Evolutionary conservation across 2,888 invertebrate genomes (phyloP), one percentile per base, ranked within the genome.

Genomic region (Cinara cedri): DNA sequence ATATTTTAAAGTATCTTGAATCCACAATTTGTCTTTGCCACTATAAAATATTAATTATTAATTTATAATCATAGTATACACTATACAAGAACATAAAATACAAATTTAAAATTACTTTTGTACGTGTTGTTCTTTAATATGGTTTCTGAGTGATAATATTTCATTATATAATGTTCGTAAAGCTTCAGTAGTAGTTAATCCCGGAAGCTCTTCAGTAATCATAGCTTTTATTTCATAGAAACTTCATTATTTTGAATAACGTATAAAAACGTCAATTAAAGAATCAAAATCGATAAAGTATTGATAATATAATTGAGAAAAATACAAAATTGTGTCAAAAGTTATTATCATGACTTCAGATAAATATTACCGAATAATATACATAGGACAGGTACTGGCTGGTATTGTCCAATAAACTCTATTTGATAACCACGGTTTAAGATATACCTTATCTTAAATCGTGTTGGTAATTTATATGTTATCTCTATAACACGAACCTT

Each of bases 161-260:
- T 93, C 93, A 83, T 90, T 88, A 83, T 91, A 89, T 81, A 94
- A 87, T 84, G 89, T 90, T 82, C 88, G 87, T 80, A 94, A 85
- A 34, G 94, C 93, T 81, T 90, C 89, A 84, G 87, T 87, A 14
- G 93, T 93, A 63, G 90, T 88, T 83, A 91, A 87, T 26, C 93
- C 92, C 44, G 72, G 65, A 66, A 57, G 66, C 1, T 6, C 66
- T 66, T 76, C 62, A 3, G 19, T 44, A 66, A 21, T 16, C 76
- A 76, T 76, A 55, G 24, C 10, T 44, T 65, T 54, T 55, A 54
- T 65, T 65, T 24, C 13, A 66, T 42, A 55, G 19, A 3, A 63
- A 63, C 21, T 34, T 72, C 62, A 57, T 72, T 72, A 72, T 60
- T 60, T 72, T 72, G 4, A 46, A 71, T 9, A 55, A 19, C 19